phyloP scores from a whole-genome alignment of 2,888 invertebrate species.

The Anticlea derivata region DNA sequence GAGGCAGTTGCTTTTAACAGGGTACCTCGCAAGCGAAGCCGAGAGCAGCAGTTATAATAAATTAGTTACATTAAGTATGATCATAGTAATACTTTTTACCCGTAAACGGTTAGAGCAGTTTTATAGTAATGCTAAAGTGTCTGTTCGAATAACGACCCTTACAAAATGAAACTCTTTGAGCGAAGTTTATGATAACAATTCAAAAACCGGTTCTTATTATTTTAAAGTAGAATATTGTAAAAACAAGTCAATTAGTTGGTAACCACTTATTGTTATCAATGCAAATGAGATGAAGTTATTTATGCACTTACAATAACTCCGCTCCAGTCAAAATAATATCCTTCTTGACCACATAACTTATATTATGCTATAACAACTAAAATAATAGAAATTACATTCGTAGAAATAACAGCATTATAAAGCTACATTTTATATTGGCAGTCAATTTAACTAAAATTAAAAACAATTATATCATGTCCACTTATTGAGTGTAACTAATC shows the following conservation, averaged over 20 bases:
- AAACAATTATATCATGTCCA: too few relatives aligned
- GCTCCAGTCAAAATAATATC: slow-evolving; percentile 2
- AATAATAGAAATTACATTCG: neutral
- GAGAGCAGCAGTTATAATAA: too few relatives aligned
- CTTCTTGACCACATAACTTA: slow-evolving; percentile 3
- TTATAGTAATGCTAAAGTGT: neutral
- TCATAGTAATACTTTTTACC: too few relatives aligned
- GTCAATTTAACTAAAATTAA: too few relatives aligned
- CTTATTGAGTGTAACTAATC: slow-evolving; percentile 13
- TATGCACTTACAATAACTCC: slow-evolving; percentile 5
- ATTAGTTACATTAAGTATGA: too few relatives aligned
- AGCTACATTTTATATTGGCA: too few relatives aligned
- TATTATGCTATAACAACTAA: neutral
- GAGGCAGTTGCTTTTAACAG: too few relatives aligned
- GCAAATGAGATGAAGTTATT: slow-evolving; percentile 9
- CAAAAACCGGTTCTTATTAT: slow-evolving; percentile 3
- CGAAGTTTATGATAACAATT: neutral
- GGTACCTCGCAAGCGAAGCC: too few relatives aligned
- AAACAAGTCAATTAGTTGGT: slow-evolving; percentile 8
- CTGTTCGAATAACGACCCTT: neutral
- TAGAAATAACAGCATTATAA: neutral
- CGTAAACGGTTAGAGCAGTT: too few relatives aligned
- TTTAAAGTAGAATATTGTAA: neutral
- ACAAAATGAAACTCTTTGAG: neutral
- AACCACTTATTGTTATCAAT: neutral